Conservation (phyloP, 2,797 vertebrate genomes). For the Pitangus sulphuratus region DNA sequence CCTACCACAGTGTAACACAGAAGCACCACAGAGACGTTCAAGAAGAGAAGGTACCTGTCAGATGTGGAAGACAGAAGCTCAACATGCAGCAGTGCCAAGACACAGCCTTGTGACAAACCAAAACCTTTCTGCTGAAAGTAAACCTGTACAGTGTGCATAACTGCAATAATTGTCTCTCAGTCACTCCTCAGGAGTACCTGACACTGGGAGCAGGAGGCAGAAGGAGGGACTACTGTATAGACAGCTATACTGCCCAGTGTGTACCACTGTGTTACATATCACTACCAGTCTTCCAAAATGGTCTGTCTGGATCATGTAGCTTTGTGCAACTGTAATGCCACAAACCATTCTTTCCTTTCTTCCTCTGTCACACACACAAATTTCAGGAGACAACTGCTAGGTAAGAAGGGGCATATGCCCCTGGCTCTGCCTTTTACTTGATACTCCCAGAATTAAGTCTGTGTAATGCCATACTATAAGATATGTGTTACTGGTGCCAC, state of each 20-base stretch:
- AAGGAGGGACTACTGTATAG: neutral
- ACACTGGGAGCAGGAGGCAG: neutral
- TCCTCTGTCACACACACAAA: neutral
- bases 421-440: neutral
- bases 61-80: neutral
- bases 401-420: neutral
- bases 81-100: neutral
- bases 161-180: conserved; percentile 3
- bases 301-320: neutral
- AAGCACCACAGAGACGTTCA: neutral
- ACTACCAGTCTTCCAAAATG: neutral
- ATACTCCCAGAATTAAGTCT: neutral
- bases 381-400: neutral
- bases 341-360: neutral
- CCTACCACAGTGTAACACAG: neutral
- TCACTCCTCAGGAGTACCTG: neutral
- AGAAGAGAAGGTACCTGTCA: neutral
- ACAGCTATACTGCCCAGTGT: neutral
- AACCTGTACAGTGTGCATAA: neutral
- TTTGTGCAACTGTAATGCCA: neutral
- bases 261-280: neutral
- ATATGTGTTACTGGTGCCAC: neutral
- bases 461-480: neutral
- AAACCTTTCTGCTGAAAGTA: conserved; percentile 17
- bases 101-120: neutral